These are phyloP conservation scores for Morinoia aosen DNA, from an alignment of 2,888 invertebrate species.

Conservation along the genomic window DNA sequence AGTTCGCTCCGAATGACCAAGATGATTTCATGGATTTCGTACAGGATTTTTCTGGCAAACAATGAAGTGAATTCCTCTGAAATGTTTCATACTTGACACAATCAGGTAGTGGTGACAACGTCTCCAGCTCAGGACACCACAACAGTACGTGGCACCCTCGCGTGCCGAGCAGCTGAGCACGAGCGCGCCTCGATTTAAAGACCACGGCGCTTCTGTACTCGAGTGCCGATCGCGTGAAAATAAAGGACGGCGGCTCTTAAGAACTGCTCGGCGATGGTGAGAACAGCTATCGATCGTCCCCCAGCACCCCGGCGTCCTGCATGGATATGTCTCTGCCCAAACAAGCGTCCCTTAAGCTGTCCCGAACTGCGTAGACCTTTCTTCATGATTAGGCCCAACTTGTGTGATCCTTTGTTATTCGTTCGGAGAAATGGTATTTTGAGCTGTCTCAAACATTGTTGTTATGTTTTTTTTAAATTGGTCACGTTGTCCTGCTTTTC, in stretches of 20 bases:
- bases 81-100: background rate
- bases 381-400: background rate
- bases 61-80: too few species aligned
- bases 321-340: background rate
- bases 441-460: background rate
- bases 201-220: background rate
- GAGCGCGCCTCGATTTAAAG: background rate
- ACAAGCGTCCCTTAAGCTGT: background rate
- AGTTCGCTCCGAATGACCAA: background rate
- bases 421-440: background rate
- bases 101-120: background rate
- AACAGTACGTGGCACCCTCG: background rate
- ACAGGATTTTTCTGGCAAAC: too few species aligned
- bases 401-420: background rate
- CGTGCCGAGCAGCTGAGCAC: background rate
- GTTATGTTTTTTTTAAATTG: background rate
- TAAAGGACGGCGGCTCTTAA: background rate
- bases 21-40: background rate
- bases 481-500: background rate
- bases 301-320: background rate
- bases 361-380: background rate
- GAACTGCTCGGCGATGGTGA: background rate
- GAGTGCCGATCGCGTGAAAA: background rate
- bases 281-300: slow-evolving; percentile 17
- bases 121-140: background rate